These are phyloP conservation scores for Blera fallax DNA, from an alignment of 2,888 invertebrate species.

Conservation along the genomic window DNA sequence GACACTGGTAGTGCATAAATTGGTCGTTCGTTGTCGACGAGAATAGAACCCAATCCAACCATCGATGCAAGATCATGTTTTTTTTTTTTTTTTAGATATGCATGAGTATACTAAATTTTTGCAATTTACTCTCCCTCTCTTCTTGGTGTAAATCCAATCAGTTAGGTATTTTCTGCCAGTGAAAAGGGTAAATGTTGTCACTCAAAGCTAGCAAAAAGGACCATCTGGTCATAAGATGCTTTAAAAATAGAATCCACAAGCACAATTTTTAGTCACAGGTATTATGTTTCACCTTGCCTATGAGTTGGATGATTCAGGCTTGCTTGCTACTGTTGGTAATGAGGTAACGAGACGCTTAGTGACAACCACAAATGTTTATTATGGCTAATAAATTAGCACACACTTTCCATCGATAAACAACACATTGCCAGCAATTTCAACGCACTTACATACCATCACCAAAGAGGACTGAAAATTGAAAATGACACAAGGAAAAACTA, in stretches of 20 bases:
- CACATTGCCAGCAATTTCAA: not conserved
- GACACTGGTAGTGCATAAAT: conserved; percentile 52
- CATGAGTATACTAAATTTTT: too few species aligned
- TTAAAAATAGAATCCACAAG: conserved; percentile 44
- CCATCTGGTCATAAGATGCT: conserved; percentile 29
- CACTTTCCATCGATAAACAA: not conserved
- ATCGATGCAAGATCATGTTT: not conserved
- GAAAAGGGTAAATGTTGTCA: conserved; percentile 42
- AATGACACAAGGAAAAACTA: conserved; percentile 15
- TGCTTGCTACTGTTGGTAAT: conserved; percentile 1
- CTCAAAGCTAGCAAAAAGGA: conserved; percentile 10
- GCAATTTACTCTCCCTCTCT: conserved; percentile 43
- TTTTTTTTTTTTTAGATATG: not conserved
- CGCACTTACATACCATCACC: not conserved
- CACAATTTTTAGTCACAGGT: conserved; percentile 28
- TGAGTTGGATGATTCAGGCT: conserved; percentile 26
- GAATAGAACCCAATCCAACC: conserved; percentile 46
- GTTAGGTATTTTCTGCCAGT: not conserved
- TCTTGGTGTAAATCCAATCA: conserved; percentile 28
- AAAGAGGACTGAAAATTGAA: not conserved
- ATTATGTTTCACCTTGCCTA: conserved; percentile 61
- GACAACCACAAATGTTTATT: conserved; percentile 60
- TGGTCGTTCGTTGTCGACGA: conserved; percentile 24
- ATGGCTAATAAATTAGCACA: conserved; percentile 42
- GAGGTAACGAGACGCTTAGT: conserved; percentile 41